Evolutionary conservation across 2,888 invertebrate genomes (phyloP), one percentile per base, ranked within the genome.

Genomic region (Drosophila lacicola): DNA sequence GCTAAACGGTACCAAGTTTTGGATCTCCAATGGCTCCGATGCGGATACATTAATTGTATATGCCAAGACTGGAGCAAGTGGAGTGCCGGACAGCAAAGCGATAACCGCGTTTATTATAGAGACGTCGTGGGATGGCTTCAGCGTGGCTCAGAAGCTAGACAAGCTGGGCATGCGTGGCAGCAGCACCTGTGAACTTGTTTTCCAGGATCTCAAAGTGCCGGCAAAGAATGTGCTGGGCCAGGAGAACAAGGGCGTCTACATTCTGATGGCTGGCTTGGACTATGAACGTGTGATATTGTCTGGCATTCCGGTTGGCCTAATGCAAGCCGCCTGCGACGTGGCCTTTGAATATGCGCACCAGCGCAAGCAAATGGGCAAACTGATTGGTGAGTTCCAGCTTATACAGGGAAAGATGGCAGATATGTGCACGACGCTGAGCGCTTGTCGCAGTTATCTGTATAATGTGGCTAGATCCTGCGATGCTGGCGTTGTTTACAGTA

Each of bases 131-230:
- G 95, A 96, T 53, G 99, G 99, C 0, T 99, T 99, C 91, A 95
- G 95, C 50, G 95, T 96, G 0, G 97, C 96, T 2, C 96, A 95
- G 80, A 99, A 99, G 91, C 93, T 99, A 49, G 98, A 99, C 91
- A 99, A 99, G 92, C 92, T 99, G 0, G 99, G 99, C 25, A 99
- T 99, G 97, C 94, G 99, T 73, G 99, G 99, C 0, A 99, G 99
- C 0, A 98, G 96, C 83, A 99, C 99, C 0, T 94, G 96, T 47
- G 99, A 99, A 93, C 93, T 99, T 41, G 96, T 99, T 37, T 99
- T 99, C 92, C 97, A 99, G 92, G 96, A 99, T 90, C 97, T 98
- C 83, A 96, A 97, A 94, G 96, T 95, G 4, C 95, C 95, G 91
- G 97, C 94, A 3, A 92, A 94, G 80, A 98, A 99, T 92, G 91